phyloP scores from a whole-genome alignment of 2,797 vertebrate species.

The Eurystomus glaucurus region DNA sequence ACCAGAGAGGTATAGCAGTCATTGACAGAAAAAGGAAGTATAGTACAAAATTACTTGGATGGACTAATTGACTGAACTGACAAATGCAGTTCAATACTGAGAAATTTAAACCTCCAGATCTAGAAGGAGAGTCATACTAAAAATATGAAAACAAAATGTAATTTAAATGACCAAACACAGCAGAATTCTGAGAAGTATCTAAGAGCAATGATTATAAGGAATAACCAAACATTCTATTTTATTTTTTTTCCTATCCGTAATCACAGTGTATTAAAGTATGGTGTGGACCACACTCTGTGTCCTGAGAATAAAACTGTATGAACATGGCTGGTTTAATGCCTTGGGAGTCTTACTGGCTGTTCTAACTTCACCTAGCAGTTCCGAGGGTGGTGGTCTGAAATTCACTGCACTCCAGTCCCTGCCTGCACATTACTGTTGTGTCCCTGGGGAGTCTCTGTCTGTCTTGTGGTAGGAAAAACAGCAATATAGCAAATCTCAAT shows the following conservation, averaged over 20 bases:
- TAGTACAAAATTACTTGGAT: neutral
- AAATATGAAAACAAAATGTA: neutral
- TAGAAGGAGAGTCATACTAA: neutral
- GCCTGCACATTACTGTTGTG: neutral
- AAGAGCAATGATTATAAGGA: neutral
- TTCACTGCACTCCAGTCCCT: neutral
- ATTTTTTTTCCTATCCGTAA: neutral
- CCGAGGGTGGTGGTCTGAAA: neutral
- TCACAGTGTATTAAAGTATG: neutral
- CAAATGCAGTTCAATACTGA: neutral
- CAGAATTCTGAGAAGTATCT: neutral
- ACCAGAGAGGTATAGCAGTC: neutral
- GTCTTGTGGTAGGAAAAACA: neutral
- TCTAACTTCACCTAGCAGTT: neutral
- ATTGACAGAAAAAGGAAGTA: neutral
- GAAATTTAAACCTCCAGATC: neutral
- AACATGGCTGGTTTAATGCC: neutral
- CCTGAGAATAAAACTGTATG: neutral
- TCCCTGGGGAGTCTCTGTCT: neutral
- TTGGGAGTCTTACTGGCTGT: neutral
- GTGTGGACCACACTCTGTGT: accelerated
- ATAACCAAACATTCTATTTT: neutral
- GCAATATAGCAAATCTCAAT: neutral
- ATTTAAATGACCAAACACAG: neutral
- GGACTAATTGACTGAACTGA: neutral